Base-by-base conservation (phyloP, 2,113 vertebrate species). In the Entosphenus tridentatus region DNA sequence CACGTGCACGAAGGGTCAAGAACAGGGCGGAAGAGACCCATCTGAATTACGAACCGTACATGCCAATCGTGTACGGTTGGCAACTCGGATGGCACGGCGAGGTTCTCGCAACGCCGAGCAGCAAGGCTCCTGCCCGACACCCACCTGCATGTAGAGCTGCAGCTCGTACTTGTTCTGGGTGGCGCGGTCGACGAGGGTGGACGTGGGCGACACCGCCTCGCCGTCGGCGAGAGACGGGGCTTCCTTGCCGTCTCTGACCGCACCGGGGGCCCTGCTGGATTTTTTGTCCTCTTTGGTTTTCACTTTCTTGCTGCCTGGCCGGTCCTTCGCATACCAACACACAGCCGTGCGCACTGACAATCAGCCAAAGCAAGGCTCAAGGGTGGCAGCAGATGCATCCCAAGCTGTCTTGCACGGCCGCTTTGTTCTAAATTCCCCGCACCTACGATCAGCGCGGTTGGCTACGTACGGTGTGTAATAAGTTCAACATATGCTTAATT, bases 61-160 rank as follows among this genome's bases (percentile, higher is more conserved):
- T 3, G 11, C 6, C 3, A 14, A 14, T 56, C 39, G 10, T 16
- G 14, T 12, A 55, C 39, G 18, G n/a, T 2, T 9, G 17, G 12
- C 12, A 8, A 55, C 14, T 13, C 67, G 13, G 39, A 9, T 12
- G 17, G 13, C 11, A 55, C 55, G 55, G 9, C 11, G n/a, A 55
- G 12, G 10, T n/a, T 68, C 67, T 55, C 67, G 13, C 67, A 12
- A 68, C n/a, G 3, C 55, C 5, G 56, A 10, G 68, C 56, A 16
- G n/a, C 9, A 68, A 56, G 55, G 14, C 11, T 17, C 12, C 5
- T 62, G 16, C 8, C 12, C 56, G 13, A 70, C 54, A 73, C 78
- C 76, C 74, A 86, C 84, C 77, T 82, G 76, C 8, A 57, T 16
- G 16, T 80, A 75, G 70, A 85, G 76, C 11, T 77, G 76, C 67